Base-by-base conservation (phyloP, 2,797 vertebrate species). In the Coregonus suidteri region DNA sequence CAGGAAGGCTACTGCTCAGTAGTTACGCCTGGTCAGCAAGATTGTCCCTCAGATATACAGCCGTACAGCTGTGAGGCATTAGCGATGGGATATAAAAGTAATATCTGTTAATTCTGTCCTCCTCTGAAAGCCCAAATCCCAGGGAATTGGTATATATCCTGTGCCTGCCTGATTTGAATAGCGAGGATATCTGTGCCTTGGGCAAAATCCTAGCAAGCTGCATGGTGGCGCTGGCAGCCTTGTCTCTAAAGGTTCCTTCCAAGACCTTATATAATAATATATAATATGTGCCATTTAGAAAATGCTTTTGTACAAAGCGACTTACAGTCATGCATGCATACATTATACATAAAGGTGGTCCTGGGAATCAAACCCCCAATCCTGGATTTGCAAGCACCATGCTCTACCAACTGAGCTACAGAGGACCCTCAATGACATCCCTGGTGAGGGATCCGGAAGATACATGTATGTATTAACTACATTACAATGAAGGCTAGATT, bases 31-130 rank as follows among this genome's bases (percentile, higher is more conserved):
- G 47, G 79, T 84, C 16, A 73, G 71, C 51, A 47, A 41, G 25
- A 73, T 73, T 51, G 76, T 37, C 70, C 59, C 79, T 71, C 64
- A 67, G 69, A 81, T 75, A 88, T 35, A 75, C 71, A 86, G 31
- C 16, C 52, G 25, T 31, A 54, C 75, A 81, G 85, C 87, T 89
- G 82, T 71, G 73, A 73, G 74, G 77, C 73, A 78, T 85, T 84
- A 86, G 77, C 2, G 4, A 35, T 11, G 67, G 15, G 76, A 87
- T 88, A 81, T 86, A 80, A 87, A 89, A 82, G 81, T 83, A 78
- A 85, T 83, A 89, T 89, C 79, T 81, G 74, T 81, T 77, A 84
- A 89, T 88, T 80, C 79, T 77, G 20, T 68, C 41, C 7, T 79
- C 47, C 66, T 85, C 74, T 84, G 16, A 85, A 81, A 83, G 47